Percentiles rank a stretch among this genome's conserved stretches.
phyloP scores from a whole-genome alignment of 2,113 vertebrate genomes.

The Carlito syrichta region DNA sequence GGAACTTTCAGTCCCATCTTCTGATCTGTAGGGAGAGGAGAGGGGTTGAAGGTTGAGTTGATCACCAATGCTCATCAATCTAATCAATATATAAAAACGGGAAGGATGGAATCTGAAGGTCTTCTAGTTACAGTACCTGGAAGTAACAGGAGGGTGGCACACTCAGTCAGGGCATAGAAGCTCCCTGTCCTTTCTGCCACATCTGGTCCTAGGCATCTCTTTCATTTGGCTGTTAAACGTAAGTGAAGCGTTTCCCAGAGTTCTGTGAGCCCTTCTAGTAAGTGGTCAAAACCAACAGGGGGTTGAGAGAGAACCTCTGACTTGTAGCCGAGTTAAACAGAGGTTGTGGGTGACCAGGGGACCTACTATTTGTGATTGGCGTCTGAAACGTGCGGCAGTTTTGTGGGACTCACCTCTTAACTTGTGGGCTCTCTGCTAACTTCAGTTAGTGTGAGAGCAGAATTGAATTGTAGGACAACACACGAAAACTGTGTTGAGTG shows the following conservation, averaged over 20 bases:
- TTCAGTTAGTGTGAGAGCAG: neutral
- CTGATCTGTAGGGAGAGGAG: neutral
- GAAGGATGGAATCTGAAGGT: neutral
- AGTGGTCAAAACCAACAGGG: neutral
- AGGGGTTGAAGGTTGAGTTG: neutral
- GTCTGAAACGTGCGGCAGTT: neutral
- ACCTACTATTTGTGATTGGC: too few relatives aligned
- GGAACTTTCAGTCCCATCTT: too few relatives aligned
- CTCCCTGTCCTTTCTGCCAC: neutral
- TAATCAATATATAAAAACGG: neutral
- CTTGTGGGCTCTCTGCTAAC: neutral
- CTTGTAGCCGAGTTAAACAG: neutral
- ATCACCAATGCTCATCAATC: neutral
- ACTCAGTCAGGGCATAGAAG: too few relatives aligned
- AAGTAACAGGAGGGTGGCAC: neutral
- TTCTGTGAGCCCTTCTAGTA: neutral
- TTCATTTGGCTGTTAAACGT: neutral
- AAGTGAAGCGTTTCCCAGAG: neutral
- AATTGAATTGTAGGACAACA: too few relatives aligned
- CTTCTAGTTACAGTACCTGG: neutral
- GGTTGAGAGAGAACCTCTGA: neutral
- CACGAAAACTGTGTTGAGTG: neutral
- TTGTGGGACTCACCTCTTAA: neutral
- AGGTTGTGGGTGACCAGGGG: neutral
- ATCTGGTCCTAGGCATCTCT: neutral